Base-by-base conservation (phyloP, 2,113 vertebrate genomes). In the Fregetta grallaria region DNA sequence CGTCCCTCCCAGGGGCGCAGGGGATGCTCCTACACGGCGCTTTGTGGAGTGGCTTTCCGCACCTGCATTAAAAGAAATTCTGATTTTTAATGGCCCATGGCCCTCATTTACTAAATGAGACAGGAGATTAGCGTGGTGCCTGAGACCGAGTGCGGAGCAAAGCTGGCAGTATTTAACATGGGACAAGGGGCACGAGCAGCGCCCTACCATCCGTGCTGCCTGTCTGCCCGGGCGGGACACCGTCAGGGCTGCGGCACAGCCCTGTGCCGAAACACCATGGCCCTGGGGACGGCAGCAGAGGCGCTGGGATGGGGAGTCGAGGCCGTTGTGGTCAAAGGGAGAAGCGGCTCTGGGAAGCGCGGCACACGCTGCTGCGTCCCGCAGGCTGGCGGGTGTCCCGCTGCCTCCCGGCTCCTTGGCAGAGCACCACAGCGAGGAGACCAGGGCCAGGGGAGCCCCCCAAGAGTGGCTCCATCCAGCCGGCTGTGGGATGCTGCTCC, bases 1-100 rank as follows among this genome's bases (percentile, higher is more conserved):
- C 0, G 1, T 25, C 44, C 45, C 45, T 59, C 15, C 68, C 0
- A 1, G 68, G 34, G 38, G 34, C 1, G 0, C 0, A 0, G 45
- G 56, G 55, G 42, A 52, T 3, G 3, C 21, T 56, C 62, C 67
- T 0, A 2, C 45, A 44, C 0, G 0, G n/a, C 2, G 5, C 22
- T 62, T 89, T 92, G 93, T 80, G 79, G 92, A 78, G 94, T 91
- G 26, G 47, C 52, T 86, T 96, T 79, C 17, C 2, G 14, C 94
- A 94, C 50, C 91, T 77, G 86, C 92, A 86, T 86, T 81, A 88
- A 55, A 94, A 87, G 85, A 97, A 98, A 98, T 98, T 98, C 98
- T 96, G 97, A 95, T 98, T 96, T 97, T 98, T 98, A 98, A 98
- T 96, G 96, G 98, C 96, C 97, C 94, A 30, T 96, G 96, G 92